Evolutionary conservation across 1,140 invertebrate genomes (phyloP).

Genomic region (Cyphomyrmex costatus): DNA sequence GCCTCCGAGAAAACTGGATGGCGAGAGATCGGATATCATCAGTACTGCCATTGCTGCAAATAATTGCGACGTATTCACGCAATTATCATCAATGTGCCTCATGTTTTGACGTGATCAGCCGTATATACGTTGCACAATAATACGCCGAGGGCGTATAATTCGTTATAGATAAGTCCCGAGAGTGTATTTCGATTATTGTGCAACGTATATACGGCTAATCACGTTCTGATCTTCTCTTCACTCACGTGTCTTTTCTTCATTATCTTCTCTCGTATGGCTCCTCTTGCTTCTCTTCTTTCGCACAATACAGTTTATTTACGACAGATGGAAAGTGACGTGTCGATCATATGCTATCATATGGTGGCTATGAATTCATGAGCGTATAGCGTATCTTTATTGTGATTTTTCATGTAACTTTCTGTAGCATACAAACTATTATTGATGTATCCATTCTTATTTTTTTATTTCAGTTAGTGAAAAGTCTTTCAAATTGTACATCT

Average conservation of each 20-base stretch:
- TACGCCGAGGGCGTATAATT: slow-evolving; percentile 43
- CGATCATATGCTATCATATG: neutral
- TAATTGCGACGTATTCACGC: neutral
- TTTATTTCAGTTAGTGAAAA: no score
- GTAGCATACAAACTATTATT: neutral
- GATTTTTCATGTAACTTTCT: slow-evolving; percentile 12
- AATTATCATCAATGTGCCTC: slow-evolving; percentile 38
- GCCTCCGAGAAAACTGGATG: neutral
- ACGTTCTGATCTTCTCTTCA: slow-evolving; percentile 58
- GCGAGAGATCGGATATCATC: neutral
- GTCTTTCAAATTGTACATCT: no score
- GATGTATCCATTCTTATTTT: no score
- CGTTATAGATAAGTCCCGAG: neutral
- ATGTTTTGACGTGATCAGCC: no score
- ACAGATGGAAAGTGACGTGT: slow-evolving; percentile 52
- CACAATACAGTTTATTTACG: slow-evolving; percentile 49
- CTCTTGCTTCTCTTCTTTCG: slow-evolving; percentile 5
- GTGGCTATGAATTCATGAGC: neutral
- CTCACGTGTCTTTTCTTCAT: neutral
- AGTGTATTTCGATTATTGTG: slow-evolving; percentile 21
- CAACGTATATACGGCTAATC: slow-evolving; percentile 62
- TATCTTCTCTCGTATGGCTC: neutral
- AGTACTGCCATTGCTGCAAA: neutral
- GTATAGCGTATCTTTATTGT: neutral
- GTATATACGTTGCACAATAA: no score